Evolutionary conservation across 2,113 vertebrate species (phyloP).

Genomic region (Rhinolophus sinicus): DNA sequence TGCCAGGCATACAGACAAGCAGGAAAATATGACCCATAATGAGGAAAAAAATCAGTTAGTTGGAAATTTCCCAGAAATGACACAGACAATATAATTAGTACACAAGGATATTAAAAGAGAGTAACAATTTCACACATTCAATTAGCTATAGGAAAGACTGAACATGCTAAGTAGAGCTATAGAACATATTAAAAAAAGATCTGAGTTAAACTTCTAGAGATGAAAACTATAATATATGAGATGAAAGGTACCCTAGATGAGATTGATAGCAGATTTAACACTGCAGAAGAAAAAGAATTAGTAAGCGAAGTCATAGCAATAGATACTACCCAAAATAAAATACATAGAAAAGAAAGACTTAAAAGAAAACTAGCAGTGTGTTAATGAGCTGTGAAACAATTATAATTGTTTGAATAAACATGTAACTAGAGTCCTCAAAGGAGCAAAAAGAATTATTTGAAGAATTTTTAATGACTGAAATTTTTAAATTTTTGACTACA

Average conservation of each 20-base stretch:
- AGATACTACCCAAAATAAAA: not conserved
- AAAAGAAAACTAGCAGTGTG: not conserved
- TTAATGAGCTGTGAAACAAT: not conserved
- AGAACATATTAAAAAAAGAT: not conserved
- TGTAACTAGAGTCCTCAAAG: not conserved
- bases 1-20: not conserved
- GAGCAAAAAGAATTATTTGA: not conserved
- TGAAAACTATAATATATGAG: not conserved
- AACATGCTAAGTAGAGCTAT: not conserved
- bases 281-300: not conserved
- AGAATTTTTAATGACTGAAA: not conserved
- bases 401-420: not conserved
- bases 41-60: not conserved
- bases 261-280: not conserved
- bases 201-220: not conserved
- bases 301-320: not conserved
- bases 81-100: constrained; percentile 22
- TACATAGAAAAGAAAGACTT: not conserved
- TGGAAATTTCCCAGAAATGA: constrained; percentile 46
- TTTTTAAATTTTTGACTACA: constrained; percentile 23
- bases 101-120: not conserved
- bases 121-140: not conserved
- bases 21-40: constrained; percentile 30
- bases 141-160: not conserved
- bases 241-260: not conserved